Evolutionary conservation across 2,888 invertebrate species (phyloP).

Genomic region (Chymomyza amoena): DNA sequence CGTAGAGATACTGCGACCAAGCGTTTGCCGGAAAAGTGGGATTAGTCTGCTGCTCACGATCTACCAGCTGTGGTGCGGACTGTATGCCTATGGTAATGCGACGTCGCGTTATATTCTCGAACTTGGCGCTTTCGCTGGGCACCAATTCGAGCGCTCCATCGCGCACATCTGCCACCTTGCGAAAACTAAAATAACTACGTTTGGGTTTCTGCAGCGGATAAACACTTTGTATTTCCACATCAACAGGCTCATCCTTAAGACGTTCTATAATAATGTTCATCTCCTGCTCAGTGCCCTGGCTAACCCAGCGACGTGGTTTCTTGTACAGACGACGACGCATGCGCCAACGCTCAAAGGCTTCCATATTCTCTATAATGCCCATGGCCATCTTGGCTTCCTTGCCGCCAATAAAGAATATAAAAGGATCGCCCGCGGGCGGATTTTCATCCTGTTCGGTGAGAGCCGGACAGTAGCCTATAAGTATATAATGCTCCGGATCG

Average conservation of each 20-base stretch:
- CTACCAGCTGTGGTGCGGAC: slow-evolving; percentile 79
- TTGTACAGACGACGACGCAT: slow-evolving; percentile 82
- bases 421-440: slow-evolving; percentile 83
- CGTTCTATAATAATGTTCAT: slow-evolving; percentile 81
- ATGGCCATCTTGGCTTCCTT: slow-evolving; percentile 78
- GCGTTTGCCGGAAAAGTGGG: slow-evolving; percentile 84
- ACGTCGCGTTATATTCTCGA: slow-evolving; percentile 81
- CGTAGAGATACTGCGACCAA: slow-evolving; percentile 84
- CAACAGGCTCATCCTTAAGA: slow-evolving; percentile 81
- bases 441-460: slow-evolving; percentile 80
- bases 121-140: slow-evolving; percentile 80
- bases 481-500: slow-evolving; percentile 78
- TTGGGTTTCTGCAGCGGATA: slow-evolving; percentile 80
- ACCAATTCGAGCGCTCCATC: slow-evolving; percentile 86
- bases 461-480: slow-evolving; percentile 85
- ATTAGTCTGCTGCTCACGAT: slow-evolving; percentile 83
- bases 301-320: slow-evolving; percentile 81
- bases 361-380: slow-evolving; percentile 81
- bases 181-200: slow-evolving; percentile 79
- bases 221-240: slow-evolving; percentile 84
- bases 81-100: slow-evolving; percentile 82
- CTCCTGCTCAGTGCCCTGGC: slow-evolving; percentile 84
- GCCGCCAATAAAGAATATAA: slow-evolving; percentile 83
- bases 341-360: slow-evolving; percentile 78
- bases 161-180: slow-evolving; percentile 81